Base-by-base conservation (phyloP, 2,113 vertebrate genomes). In the Struthio camelus region DNA sequence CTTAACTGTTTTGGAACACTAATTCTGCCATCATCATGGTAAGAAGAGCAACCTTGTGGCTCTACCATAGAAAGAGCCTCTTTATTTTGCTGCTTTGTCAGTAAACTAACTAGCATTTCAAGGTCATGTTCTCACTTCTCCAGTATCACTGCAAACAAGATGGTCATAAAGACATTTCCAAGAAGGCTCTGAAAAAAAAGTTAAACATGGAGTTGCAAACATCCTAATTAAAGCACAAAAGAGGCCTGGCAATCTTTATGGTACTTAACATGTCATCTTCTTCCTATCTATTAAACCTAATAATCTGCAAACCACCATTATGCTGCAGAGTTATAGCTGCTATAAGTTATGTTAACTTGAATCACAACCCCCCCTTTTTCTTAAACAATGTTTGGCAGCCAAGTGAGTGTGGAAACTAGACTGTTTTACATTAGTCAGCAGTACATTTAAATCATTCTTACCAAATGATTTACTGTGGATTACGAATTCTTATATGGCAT, bases 371-470 rank as follows among this genome's bases (percentile, higher is more conserved):
- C 83, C 59, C 32, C n/a, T 53, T 87, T 88, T 90, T 75, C 86
- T 95, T 81, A 67, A 84, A 94, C 94, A 98, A 96, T 72, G 80
- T 97, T 98, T 98, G 97, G 98, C 97, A 97, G 93, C 76, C 79
- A 94, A 93, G 77, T 44, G 54, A 96, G 89, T 95, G 91, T 96
- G 95, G 97, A 98, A 98, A 97, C 85, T 81, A 90, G 95, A 85
- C 96, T 98, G 98, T 97, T 98, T 98, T 94, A 86, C 93, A 97
- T 98, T 98, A 98, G 97, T 96, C 96, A 97, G 92, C 97, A 96
- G 90, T 89, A 95, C 90, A 96, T 97, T 97, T 98, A 98, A 98
- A 98, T 98, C 95, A 97, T 98, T 96, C 87, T 95, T 97, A 72
- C 80, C 90, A 96, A 97, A 97, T 98, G 96, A 98, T 98, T 98